Evolutionary conservation across 2,797 vertebrate genomes (phyloP).

Genomic region (Takifugu ocellatus): DNA sequence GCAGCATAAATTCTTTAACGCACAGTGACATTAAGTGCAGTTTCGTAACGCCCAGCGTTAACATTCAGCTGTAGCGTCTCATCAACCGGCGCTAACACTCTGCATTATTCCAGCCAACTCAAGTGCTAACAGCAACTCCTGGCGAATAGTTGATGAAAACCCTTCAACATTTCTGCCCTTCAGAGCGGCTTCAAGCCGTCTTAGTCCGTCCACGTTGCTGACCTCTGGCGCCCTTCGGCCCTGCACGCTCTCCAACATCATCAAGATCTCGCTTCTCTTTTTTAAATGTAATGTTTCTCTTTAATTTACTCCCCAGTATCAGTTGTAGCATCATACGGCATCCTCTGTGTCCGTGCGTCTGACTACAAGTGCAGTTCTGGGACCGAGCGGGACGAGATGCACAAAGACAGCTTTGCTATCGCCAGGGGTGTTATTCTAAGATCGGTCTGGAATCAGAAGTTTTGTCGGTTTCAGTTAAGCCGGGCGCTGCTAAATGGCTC

Average conservation of each 20-base stretch:
- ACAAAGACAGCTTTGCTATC: constrained; percentile 61
- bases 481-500: constrained; percentile 68
- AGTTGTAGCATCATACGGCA: constrained; percentile 54
- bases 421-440: constrained; percentile 73
- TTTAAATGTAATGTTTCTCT: constrained; percentile 32
- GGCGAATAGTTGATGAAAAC: constrained; percentile 40
- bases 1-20: not conserved
- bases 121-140: constrained; percentile 53
- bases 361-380: constrained; percentile 59
- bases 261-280: constrained; percentile 41
- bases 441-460: constrained; percentile 74
- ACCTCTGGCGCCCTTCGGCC: constrained; percentile 35
- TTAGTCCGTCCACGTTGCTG: constrained; percentile 53
- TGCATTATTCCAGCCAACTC: constrained; percentile 38
- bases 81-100: constrained; percentile 25
- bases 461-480: constrained; percentile 75
- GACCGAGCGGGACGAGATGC: constrained; percentile 51
- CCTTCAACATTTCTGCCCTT: constrained; percentile 49
- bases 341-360: constrained; percentile 53
- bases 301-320: constrained; percentile 50
- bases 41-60: constrained; percentile 31
- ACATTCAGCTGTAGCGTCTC: constrained; percentile 43
- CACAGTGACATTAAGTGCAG: constrained; percentile 30
- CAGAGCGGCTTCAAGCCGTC: constrained; percentile 53
- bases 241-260: constrained; percentile 28